phyloP scores from a whole-genome alignment of 2,797 vertebrate genomes.

The Toxotes lorentzi region DNA sequence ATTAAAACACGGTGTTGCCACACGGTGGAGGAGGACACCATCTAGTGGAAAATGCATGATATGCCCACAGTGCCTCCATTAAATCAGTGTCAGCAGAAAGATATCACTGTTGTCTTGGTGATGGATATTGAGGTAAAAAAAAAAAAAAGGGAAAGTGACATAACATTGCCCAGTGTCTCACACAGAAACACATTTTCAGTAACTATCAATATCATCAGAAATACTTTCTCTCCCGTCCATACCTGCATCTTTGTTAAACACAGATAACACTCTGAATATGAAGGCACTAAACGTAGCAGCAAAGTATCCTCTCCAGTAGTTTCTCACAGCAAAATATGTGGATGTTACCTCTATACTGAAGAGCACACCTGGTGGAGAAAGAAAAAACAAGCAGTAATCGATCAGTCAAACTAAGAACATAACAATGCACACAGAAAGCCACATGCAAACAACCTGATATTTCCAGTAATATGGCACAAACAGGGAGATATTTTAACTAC shows the following conservation, averaged over 20 bases:
- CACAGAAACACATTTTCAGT: neutral
- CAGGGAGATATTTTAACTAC: neutral
- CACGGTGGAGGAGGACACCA: constrained; percentile 22
- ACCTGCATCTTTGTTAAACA: constrained; percentile 98
- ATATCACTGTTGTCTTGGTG: neutral
- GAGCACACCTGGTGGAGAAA: constrained; percentile 88
- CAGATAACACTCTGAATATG: constrained; percentile 94
- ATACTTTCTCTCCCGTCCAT: constrained; percentile 27
- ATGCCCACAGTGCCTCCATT: neutral
- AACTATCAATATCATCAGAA: neutral
- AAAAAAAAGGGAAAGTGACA: neutral
- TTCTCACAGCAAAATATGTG: constrained; percentile 96
- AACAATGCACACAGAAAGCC: neutral
- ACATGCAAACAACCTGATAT: neutral
- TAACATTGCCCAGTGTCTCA: neutral
- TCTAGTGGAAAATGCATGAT: constrained; percentile 25
- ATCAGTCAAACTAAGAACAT: neutral
- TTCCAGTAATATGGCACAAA: neutral
- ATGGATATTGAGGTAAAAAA: neutral
- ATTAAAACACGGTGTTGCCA: neutral
- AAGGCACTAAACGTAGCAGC: constrained; percentile 97
- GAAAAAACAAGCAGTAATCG: neutral
- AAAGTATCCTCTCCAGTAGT: constrained; percentile 98
- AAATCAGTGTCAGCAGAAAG: neutral
- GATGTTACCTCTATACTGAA: constrained; percentile 99